A percentile compares a stretch with the other conserved stretches of the same genome.
Evolutionary conservation across 2,113 vertebrate species (phyloP).

Genomic region (Connochaetes taurinus): DNA sequence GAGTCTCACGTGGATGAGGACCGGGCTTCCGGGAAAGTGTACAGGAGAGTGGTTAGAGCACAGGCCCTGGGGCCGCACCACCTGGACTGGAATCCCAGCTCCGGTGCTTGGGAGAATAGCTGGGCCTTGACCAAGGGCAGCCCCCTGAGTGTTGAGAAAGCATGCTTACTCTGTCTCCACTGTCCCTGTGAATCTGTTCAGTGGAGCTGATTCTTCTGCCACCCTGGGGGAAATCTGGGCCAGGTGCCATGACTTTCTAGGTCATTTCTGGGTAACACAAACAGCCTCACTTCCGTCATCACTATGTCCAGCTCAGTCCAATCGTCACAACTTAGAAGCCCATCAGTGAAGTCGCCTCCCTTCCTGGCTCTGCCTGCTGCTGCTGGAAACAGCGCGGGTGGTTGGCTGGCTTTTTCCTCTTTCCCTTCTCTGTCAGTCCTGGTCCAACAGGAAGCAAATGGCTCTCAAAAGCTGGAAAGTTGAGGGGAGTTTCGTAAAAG

Average conservation of each 20-base stretch:
- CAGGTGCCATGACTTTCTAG: neutral
- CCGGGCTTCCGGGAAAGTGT: neutral
- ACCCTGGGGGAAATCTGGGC: neutral
- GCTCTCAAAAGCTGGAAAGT: neutral
- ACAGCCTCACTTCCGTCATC: neutral
- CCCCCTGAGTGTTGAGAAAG: neutral
- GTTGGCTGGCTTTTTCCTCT: neutral
- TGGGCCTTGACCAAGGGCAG: neutral
- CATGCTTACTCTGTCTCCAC: neutral
- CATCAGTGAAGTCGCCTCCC: accelerated
- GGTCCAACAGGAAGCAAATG: neutral
- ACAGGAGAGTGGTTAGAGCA: neutral
- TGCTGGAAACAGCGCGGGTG: neutral
- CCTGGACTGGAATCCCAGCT: neutral
- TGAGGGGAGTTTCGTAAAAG: neutral
- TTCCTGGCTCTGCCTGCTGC: neutral
- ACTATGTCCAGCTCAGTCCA: neutral
- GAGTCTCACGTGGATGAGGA: accelerated
- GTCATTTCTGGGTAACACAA: neutral
- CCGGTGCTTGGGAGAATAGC: neutral
- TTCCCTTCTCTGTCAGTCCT: neutral
- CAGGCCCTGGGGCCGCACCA: neutral
- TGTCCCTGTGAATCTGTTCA: neutral
- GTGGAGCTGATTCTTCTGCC: neutral
- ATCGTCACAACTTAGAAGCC: neutral